Evolutionary conservation across 1,140 invertebrate species (phyloP).

Genomic region (Brachystomella parvula): DNA sequence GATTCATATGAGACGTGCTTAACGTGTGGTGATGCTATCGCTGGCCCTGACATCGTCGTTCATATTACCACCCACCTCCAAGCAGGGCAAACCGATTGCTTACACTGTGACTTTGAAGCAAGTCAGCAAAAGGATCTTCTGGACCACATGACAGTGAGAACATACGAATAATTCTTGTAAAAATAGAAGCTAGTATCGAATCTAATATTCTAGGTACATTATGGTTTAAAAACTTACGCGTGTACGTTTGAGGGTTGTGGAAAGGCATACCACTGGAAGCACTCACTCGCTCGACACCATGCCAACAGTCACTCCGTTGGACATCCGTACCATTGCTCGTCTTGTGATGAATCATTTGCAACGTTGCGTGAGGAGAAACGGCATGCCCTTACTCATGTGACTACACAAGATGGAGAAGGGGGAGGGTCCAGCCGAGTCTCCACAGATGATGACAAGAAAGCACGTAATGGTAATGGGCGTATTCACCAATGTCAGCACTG

Average conservation of each 20-base stretch:
- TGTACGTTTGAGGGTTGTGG: neutral
- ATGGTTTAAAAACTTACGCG: neutral
- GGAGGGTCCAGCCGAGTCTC: neutral
- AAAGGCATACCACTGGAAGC: slow-evolving; percentile 5
- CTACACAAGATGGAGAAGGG: neutral
- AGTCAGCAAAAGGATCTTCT: neutral
- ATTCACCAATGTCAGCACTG: neutral
- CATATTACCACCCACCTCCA: neutral
- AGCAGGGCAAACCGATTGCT: neutral
- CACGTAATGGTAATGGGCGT: neutral
- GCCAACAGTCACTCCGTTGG: neutral
- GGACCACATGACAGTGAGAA: slow-evolving; percentile 7
- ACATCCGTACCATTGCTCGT: neutral
- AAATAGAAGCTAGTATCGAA: no score
- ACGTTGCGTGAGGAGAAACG: neutral
- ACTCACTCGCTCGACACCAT: neutral
- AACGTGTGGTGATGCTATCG: neutral
- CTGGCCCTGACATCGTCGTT: neutral
- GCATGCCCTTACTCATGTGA: neutral
- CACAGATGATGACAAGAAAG: neutral
- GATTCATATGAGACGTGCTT: neutral
- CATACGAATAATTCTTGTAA: no score
- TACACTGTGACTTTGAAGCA: slow-evolving; percentile 5
- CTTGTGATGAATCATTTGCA: neutral
- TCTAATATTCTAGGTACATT: neutral